phyloP scores from a whole-genome alignment of 2,888 invertebrate genomes.

The Amaurobius ferox region DNA sequence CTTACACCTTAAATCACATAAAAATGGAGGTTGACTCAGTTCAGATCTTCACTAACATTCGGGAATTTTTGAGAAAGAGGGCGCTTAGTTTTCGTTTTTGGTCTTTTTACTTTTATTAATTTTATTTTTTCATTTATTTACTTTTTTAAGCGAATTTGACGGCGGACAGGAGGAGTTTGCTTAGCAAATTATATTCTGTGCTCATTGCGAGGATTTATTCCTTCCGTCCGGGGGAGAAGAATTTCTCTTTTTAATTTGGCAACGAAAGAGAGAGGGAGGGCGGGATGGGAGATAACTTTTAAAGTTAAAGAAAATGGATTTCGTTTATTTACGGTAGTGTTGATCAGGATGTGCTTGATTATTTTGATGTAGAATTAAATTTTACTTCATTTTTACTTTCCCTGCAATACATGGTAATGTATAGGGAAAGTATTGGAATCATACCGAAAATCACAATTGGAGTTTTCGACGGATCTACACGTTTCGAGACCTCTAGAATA shows the following conservation, averaged over 20 bases:
- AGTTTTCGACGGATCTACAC: no score
- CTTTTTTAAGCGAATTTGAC: constrained; percentile 10
- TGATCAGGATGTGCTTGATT: no score
- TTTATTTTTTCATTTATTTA: not conserved
- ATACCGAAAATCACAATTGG: no score
- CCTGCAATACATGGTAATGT: no score
- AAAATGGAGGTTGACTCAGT: no score
- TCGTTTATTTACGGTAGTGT: not conserved
- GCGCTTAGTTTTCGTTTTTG: not conserved
- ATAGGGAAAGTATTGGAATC: no score
- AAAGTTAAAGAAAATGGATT: not conserved
- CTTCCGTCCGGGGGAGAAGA: not conserved
- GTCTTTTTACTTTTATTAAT: not conserved
- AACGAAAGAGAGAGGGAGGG: not conserved
- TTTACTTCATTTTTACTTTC: no score
- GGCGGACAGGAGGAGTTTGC: constrained; percentile 8
- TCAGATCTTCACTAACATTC: no score
- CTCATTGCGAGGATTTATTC: not conserved
- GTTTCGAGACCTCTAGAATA: no score
- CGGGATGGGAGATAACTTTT: not conserved
- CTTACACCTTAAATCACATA: no score
- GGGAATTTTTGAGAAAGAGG: not conserved
- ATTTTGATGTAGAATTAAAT: no score
- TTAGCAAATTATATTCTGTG: constrained; percentile 21
- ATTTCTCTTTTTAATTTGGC: constrained; percentile 5